phyloP scores from a whole-genome alignment of 2,113 vertebrate species.

The Brienomyrus longianalis region DNA sequence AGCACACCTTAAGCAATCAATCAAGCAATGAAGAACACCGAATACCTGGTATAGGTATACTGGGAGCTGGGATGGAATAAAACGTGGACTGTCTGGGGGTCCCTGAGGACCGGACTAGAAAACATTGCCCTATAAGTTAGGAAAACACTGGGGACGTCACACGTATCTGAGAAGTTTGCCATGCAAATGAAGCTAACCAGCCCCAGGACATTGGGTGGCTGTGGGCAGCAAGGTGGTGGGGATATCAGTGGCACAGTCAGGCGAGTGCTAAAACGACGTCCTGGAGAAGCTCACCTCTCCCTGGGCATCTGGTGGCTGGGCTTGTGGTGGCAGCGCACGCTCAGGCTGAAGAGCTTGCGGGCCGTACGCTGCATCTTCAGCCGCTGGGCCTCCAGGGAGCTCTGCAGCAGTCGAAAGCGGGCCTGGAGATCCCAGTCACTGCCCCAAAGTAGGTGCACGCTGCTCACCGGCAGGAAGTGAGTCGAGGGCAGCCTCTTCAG shows the following conservation, averaged over 20 bases:
- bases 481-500: slow-evolving; percentile 93
- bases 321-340: slow-evolving; percentile 93
- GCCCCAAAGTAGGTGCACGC: slow-evolving; percentile 96
- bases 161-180: background rate
- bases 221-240: background rate
- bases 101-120: background rate
- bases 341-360: slow-evolving; percentile 94
- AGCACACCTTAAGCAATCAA: background rate
- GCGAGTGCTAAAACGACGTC: background rate
- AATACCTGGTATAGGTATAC: background rate
- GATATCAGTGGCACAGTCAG: background rate
- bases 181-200: background rate
- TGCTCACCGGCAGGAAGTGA: slow-evolving; percentile 93
- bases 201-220: background rate
- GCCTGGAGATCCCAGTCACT: slow-evolving; percentile 98
- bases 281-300: slow-evolving; percentile 73
- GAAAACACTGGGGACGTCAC: background rate
- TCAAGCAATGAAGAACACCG: background rate
- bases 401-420: slow-evolving; percentile 91
- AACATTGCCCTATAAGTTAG: background rate
- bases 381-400: slow-evolving; percentile 79
- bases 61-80: background rate
- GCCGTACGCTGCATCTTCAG: slow-evolving; percentile 93
- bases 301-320: slow-evolving; percentile 97
- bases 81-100: background rate